Evolutionary conservation across 2,888 invertebrate genomes (phyloP), one percentile per base, ranked within the genome.

Genomic region (Chrysolina americana): DNA sequence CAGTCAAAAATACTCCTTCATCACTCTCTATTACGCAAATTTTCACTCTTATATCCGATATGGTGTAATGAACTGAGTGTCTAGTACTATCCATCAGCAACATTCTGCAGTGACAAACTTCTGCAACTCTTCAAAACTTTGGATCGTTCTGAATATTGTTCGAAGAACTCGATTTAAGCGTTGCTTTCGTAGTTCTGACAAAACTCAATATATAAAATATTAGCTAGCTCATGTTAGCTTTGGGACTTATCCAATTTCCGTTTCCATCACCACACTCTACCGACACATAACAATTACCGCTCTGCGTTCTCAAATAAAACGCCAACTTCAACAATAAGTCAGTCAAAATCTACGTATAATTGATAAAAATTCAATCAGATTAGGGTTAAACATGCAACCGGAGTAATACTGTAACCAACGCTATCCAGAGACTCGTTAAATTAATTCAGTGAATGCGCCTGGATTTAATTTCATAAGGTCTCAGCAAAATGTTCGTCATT

Each of bases 401-500:
- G 8, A 11, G 53, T 53, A 13, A 21, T 11, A 53, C 21, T 53
- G 53, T 21, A 53, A 53, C 23, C 53, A 13, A 23, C 23, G 53
- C 19, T 53, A 13, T 53, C 53, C 19, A 21, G 53, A 53, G 53
- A 21, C 53, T 15, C 53, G 53, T 53, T 21, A 53, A 53, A 53
- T 53, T 53, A 53, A 53, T 53, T 53, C 53, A 53, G 21, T 53
- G 53, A 53, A 53, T 53, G 53, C 53, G 53, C 53, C 17, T 21
- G 53, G 53, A 53, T 53, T 53, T 53, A 53, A 53, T 53, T 53
- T 53, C 53, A 21, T 53, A 53, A 53, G 53, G 53, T 53, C 53
- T 53, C 53, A 53, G 53, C 53, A 53, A 23, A 53, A 53, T 53
- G 53, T 53, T 53, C 23, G 19, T 53, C 53, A 53, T 53, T 53